These are phyloP conservation scores for Gadopsis marmoratus DNA, from an alignment of 2,797 vertebrate species.

Conservation along the genomic window DNA sequence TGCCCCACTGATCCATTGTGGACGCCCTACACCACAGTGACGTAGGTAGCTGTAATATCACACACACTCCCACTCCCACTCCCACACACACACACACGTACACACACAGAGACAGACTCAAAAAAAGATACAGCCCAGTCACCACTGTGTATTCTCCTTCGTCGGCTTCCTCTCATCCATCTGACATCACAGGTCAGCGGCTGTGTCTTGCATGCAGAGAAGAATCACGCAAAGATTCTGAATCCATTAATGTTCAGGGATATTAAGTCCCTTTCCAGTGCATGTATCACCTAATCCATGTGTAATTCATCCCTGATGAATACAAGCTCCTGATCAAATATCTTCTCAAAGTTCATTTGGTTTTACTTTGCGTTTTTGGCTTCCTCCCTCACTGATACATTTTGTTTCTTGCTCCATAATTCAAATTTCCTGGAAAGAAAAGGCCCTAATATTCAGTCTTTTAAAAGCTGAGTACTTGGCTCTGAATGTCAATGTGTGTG, in stretches of 20 bases:
- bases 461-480: constrained; percentile 52
- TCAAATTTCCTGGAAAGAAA: constrained; percentile 60
- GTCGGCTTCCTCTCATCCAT: constrained; percentile 33
- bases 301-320: constrained; percentile 56
- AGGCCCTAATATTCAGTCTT: constrained; percentile 43
- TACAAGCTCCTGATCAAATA: constrained; percentile 57
- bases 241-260: constrained; percentile 31
- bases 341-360: constrained; percentile 44
- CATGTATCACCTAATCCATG: constrained; percentile 45
- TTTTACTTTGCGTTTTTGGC: constrained; percentile 64
- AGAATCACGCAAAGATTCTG: constrained; percentile 39
- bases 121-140: constrained; percentile 16
- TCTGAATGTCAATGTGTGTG: constrained; percentile 27
- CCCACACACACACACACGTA: constrained; percentile 1
- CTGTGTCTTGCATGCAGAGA: constrained; percentile 30
- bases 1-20: constrained; percentile 47
- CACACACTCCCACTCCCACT: constrained; percentile 8
- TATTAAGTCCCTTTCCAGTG: constrained; percentile 34
- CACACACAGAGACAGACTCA: neutral
- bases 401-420: constrained; percentile 44
- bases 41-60: constrained; percentile 18
- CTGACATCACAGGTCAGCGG: constrained; percentile 31
- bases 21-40: constrained; percentile 44
- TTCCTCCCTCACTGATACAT: constrained; percentile 41
- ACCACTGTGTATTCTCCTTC: constrained; percentile 32